Base-by-base conservation (phyloP, 2,797 vertebrate genomes). In the Anniella stebbinsi region DNA sequence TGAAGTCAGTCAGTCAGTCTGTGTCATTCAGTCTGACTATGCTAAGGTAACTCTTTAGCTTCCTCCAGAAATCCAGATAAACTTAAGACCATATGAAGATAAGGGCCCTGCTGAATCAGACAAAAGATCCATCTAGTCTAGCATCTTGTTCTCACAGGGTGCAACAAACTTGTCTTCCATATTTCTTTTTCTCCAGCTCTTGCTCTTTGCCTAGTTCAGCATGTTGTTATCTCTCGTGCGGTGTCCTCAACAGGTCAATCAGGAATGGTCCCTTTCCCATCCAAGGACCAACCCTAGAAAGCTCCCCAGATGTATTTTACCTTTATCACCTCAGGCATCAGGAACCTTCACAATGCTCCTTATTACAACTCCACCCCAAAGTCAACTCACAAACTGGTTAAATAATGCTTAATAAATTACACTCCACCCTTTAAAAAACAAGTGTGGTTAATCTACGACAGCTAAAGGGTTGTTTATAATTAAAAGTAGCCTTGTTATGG, bases 381-480 rank as follows among this genome's bases (percentile, higher is more conserved):
- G 90, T 93, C 87, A 95, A 92, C 94, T 95, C 88, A 94, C 95
- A 95, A 93, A 91, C 93, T 87, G 95, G 89, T 89, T 96, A 87
- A 92, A 95, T 88, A 93, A 91, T 92, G 88, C 91, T 94, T 95
- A 96, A 97, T 97, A 96, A 97, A 97, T 97, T 95, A 94, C 92
- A 90, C 93, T 95, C 95, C 94, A 92, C 95, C 94, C 92, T 96
- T 72, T 90, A 92, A 94, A 93, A 94, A 96, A 95, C 95, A 95
- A 93, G 86, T 94, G 90, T 83, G 93, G 96, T 94, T 96, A 97
- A 96, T 96, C 96, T 92, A 80, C 2, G 78, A 94, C 95, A 95
- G 94, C 96, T 97, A 97, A 93, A 95, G 91, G 93, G 96, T 95
- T 96, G 95, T 95, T 97, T 97, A 95, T 96, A 97, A 95, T 96